Evolutionary conservation across 2,113 vertebrate genomes (phyloP), one percentile per base, ranked within the genome.

Genomic region (Pygoscelis antarcticus): DNA sequence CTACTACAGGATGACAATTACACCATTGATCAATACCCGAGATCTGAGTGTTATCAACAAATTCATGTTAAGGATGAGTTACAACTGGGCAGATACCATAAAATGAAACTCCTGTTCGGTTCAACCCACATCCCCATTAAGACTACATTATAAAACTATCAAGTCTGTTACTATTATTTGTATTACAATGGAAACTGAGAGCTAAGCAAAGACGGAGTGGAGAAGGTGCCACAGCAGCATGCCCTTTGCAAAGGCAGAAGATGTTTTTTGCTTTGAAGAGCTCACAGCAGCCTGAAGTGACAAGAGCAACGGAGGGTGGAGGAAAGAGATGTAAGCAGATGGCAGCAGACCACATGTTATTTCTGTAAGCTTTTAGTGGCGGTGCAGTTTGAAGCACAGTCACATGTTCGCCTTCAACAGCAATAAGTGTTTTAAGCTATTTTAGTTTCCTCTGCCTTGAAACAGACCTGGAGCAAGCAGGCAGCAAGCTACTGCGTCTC

Each of bases 11-110:
- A 89, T 57, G 46, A 92, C 97, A 80, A 86, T 98, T 97, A 97
- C 93, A 97, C 98, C 98, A 97, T 23, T 64, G 69, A 98, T 99
- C 98, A 57, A 99, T 98, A 98, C 49, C 58, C 46, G 79, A 97
- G 81, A 96, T 94, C 93, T 97, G 66, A 95, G 78, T 49, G 82
- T 52, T 90, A 95, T 47, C 96, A 91, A 95, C 91, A 97, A 92
- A 97, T 87, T 96, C 93, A 89, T 9, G 18, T 65, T 87, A 93
- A 76, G 92, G 85, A 96, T 97, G 95, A 97, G 93, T 97, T 92
- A 97, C 94, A 96, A 72, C 85, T 71, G 71, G 65, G 95, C 83
- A 98, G 92, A 95, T 79, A 95, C 57, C 62, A 32, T 26, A 96
- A 85, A 93, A 88, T 72, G 21, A 46, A 96, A 71, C 76, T 91